Percentiles rank a stretch among this genome's conserved stretches.
phyloP scores from a whole-genome alignment of 2,888 invertebrate genomes.

The Amphipoea oculea region DNA sequence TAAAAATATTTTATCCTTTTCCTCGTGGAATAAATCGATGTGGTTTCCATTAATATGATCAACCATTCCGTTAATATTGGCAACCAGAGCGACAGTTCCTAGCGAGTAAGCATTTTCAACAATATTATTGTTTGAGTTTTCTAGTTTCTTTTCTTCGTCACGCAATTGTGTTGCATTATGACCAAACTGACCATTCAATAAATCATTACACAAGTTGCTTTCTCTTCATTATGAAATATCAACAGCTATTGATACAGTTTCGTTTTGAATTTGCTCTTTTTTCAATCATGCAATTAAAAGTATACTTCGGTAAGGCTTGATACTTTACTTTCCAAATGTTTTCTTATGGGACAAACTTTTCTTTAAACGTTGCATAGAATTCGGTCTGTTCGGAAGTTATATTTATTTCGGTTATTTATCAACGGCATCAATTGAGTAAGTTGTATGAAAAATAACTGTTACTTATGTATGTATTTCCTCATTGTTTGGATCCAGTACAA shows the following conservation, averaged over 20 bases:
- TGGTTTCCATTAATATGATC: conserved; percentile 7
- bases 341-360: conserved; percentile 21
- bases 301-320: not conserved
- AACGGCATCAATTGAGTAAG: conserved; percentile 35
- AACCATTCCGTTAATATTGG: not conserved
- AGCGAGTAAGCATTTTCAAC: conserved; percentile 50
- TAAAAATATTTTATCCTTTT: conserved; percentile 4
- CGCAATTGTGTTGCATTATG: conserved; percentile 59
- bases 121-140: conserved; percentile 57
- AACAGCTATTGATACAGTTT: conserved; percentile 54
- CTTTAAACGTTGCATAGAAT: not conserved
- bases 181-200: conserved; percentile 64
- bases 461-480: conserved; percentile 70
- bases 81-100: conserved; percentile 11
- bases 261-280: conserved; percentile 4
- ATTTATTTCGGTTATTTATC: conserved; percentile 32
- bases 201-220: conserved; percentile 71
- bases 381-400: not conserved
- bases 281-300: conserved; percentile 4
- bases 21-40: conserved; percentile 15
- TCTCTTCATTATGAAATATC: conserved; percentile 69
- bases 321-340: conserved; percentile 11
- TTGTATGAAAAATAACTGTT: conserved; percentile 52
- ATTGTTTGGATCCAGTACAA: conserved; percentile 74
- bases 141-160: conserved; percentile 62